phyloP scores from a whole-genome alignment of 2,113 vertebrate species.

The Tachysurus vachellii region DNA sequence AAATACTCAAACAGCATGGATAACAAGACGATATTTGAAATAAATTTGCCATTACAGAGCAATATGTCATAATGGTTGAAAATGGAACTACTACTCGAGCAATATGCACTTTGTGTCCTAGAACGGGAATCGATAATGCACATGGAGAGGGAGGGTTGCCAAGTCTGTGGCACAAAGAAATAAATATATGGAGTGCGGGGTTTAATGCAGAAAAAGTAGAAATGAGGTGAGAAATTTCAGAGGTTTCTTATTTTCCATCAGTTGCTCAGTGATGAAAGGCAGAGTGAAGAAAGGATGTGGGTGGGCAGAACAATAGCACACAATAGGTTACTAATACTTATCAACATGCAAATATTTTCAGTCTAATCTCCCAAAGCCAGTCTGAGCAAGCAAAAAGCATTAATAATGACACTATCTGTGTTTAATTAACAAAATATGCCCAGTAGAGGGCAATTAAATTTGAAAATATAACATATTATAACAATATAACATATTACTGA shows the following conservation, averaged over 20 bases:
- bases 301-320: constrained; percentile 30
- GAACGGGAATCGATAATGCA: constrained; percentile 44
- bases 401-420: constrained; percentile 1
- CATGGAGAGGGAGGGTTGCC: constrained; percentile 10
- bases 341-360: constrained; percentile 26
- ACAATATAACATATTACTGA: neutral
- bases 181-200: constrained; percentile 19
- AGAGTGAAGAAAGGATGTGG: constrained; percentile 37
- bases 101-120: constrained; percentile 45
- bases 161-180: constrained; percentile 13
- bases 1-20: neutral
- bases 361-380: neutral
- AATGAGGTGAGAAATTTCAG: constrained; percentile 39
- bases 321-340: constrained; percentile 44
- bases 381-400: neutral
- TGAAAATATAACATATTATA: no score
- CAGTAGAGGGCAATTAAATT: neutral
- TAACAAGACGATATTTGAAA: neutral
- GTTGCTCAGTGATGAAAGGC: constrained; percentile 41
- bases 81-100: neutral
- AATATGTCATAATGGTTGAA: constrained; percentile 18
- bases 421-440: constrained; percentile 1
- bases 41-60: constrained; percentile 20
- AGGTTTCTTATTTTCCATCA: constrained; percentile 25
- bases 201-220: neutral